Base-by-base conservation (phyloP, 2,888 invertebrate species). In the Villa cingulata region DNA sequence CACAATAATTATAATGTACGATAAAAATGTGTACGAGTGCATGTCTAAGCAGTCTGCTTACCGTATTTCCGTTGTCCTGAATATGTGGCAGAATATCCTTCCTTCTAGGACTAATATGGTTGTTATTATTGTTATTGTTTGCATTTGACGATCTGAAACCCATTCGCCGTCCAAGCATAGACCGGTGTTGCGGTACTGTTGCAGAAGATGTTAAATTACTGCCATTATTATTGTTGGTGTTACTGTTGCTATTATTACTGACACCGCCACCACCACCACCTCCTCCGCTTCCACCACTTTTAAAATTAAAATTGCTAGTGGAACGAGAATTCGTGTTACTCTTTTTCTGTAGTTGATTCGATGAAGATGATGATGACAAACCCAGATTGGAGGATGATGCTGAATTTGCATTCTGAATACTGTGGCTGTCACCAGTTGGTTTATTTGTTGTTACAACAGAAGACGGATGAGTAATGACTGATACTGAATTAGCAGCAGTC, bases 11-110 rank as follows among this genome's bases (percentile, higher is more conserved):
- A n/a, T n/a, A n/a, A n/a, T n/a, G n/a, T n/a, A n/a, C n/a, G n/a
- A n/a, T n/a, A n/a, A n/a, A n/a, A n/a, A n/a, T n/a, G n/a, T n/a
- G 27, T 27, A 27, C 10, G 27, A 9, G 10, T 9, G 10, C 27
- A 27, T 27, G 6, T 27, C 27, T 27, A 27, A 27, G 27, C 27
- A 23, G 16, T 6, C 49, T 51, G n/a, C n/a, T n/a, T 49, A 53
- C 53, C 53, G 44, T 45, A 48, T 51, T 53, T 48, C 53, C 53
- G 40, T 53, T 53, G 36, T 53, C 53, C 38, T 53, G 53, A n/a
- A 48, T 48, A 49, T 53, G 51, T 29, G 49, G 52, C 42, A 42
- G 18, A 12, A 32, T 48, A 29, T 50, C 52, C 36, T 53, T 51
- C 36, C 45, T 50, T 37, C 41, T 50, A 15, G 48, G 48, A 27